Conservation (phyloP, 2,113 vertebrate genomes). For the Ailuropoda melanoleuca region DNA sequence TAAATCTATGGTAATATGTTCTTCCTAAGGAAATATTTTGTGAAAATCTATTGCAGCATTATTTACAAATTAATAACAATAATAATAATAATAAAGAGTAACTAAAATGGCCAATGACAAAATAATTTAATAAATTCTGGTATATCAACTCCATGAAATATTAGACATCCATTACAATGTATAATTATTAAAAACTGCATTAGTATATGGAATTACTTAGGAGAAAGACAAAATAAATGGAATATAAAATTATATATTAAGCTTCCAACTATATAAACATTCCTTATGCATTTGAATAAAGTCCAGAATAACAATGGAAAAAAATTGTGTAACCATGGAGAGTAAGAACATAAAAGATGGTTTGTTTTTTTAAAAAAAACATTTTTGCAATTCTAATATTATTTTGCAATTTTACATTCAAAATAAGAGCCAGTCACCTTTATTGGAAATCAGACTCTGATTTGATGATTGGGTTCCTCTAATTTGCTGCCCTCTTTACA, state of each 20-base stretch:
- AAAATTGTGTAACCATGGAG: not conserved
- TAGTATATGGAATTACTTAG: not conserved
- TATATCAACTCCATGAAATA: not conserved
- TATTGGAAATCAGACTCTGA: not conserved
- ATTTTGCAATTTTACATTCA: conserved; percentile 15
- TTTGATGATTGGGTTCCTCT: not conserved
- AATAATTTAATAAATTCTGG: not conserved
- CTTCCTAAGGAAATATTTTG: not conserved
- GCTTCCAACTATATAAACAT: not conserved
- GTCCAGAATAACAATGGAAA: not conserved
- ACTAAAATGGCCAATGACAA: not conserved
- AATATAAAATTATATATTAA: not conserved
- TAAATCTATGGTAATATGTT: not conserved
- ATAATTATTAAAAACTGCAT: not conserved
- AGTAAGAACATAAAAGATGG: not conserved
- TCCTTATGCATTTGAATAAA: not conserved
- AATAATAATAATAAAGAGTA: not conserved
- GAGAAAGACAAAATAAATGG: not conserved
- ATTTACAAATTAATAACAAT: not conserved
- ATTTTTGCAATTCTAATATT: not conserved
- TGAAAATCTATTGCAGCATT: not conserved
- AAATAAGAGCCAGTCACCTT: not conserved
- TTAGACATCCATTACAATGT: not conserved
- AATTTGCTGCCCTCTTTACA: not conserved
- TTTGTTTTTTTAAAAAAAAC: not conserved